Evolutionary conservation across 2,113 vertebrate species (phyloP), one percentile per base, ranked within the genome.

Genomic region (Callaeas wilsoni): DNA sequence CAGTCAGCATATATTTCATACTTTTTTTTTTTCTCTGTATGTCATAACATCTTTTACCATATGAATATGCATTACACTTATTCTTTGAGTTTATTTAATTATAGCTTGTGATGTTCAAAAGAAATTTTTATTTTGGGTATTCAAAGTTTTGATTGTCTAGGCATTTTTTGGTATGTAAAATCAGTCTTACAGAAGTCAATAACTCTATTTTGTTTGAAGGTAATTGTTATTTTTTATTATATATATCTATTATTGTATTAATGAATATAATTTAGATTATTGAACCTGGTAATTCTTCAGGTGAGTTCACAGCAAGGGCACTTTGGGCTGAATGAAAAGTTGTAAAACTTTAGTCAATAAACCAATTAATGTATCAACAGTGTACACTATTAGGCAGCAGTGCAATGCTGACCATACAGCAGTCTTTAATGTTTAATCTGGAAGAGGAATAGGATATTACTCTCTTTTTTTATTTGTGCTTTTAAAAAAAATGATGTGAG

Each of bases 271-370:
- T 96, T 77, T 96, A 95, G 68, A 59, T 89, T 96, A 86, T 95
- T 94, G 87, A 97, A 91, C 85, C 32, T 92, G 44, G 26, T 67
- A 47, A 89, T 96, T 97, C 91, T 92, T 81, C 89, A 65, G 47
- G 41, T 94, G 95, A 92, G 94, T 97, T 96, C 93, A 97, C 90
- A 95, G 91, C 60, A 97, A 96, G 90, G 91, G 83, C 95, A 96
- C 37, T 78, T 67, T 88, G 42, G 29, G 52, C 93, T 97, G 91
- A 85, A 97, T 67, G 91, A 95, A 84, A 97, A 92, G 84, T 97
- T 84, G 44, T 95, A 97, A 96, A 97, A 95, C 91, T 98, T 96
- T 78, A 93, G 90, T 97, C 97, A 97, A 96, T 97, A 97, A 98
- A 96, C 63, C 82, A 97, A 96, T 97, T 96, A 96, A 96, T 94